Percentiles rank a stretch among this genome's conserved stretches.
These are phyloP conservation scores for Ceratosolen fusciceps DNA, from an alignment of 1,140 invertebrate genomes.

Conservation along the genomic window DNA sequence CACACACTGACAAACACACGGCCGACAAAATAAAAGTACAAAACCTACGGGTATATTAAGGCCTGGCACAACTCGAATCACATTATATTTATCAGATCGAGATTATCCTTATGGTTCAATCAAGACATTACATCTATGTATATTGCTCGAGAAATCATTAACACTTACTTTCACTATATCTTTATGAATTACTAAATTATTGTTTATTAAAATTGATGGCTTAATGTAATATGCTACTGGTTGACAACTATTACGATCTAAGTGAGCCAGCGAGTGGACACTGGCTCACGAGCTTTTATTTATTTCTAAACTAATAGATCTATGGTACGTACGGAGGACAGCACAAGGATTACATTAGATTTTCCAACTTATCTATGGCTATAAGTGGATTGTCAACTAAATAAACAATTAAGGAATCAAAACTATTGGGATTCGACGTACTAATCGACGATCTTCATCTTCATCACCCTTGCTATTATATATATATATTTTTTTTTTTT, in stretches of 20 bases:
- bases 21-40: constrained; percentile 64
- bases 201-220: constrained; percentile 1
- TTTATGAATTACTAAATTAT: background rate
- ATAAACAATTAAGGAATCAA: constrained; percentile 29
- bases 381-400: constrained; percentile 7
- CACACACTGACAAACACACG: constrained; percentile 72
- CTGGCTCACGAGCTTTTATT: too few relatives aligned
- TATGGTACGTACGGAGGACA: constrained; percentile 26
- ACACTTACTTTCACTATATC: background rate
- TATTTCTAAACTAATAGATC: constrained; percentile 4
- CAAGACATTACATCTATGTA: background rate
- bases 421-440: constrained; percentile 16
- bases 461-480: constrained; percentile 16
- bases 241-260: background rate
- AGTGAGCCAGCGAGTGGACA: background rate
- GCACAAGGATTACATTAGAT: constrained; percentile 27
- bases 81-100: constrained; percentile 44
- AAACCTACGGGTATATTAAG: constrained; percentile 47
- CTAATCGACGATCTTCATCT: constrained; percentile 10
- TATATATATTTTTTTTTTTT: background rate
- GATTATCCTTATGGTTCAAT: constrained; percentile 8
- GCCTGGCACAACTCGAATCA: constrained; percentile 47
- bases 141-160: background rate
- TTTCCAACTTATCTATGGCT: constrained; percentile 7
- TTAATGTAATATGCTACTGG: background rate